Conservation (phyloP, 2,888 invertebrate species). For the Pyrgus malvae region DNA sequence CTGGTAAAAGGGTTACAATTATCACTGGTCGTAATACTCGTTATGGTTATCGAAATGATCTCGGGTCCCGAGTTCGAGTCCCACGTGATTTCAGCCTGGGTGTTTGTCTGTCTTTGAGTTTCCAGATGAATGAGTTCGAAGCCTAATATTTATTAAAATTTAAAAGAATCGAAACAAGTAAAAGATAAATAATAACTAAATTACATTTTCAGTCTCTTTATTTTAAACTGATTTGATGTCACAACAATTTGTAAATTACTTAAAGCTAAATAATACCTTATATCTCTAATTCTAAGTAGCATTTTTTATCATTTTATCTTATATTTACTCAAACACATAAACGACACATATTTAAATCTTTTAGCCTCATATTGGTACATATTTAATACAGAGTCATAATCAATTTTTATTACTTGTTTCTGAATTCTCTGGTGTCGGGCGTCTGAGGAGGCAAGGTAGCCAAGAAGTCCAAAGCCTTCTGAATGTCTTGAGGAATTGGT, state of each 20-base stretch:
- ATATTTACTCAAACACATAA: neutral
- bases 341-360: neutral
- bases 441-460: constrained; percentile 82
- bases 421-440: constrained; percentile 42
- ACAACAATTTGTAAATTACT: neutral
- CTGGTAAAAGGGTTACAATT: no score
- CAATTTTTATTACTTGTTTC: constrained; percentile 7
- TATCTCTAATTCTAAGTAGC: neutral
- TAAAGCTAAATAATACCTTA: neutral
- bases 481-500: constrained; percentile 86
- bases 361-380: constrained; percentile 4
- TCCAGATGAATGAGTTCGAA: no score
- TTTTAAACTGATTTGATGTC: no score
- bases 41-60: no score
- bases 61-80: no score
- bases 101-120: no score
- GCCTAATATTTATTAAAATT: no score
- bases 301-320: neutral
- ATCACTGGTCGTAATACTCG: no score
- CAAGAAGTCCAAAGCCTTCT: constrained; percentile 84
- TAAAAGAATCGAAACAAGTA: no score
- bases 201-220: no score
- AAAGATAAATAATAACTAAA: no score
- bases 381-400: neutral
- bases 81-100: no score